Base-by-base conservation (phyloP, 2,113 vertebrate genomes). In the Apteryx owenii region DNA sequence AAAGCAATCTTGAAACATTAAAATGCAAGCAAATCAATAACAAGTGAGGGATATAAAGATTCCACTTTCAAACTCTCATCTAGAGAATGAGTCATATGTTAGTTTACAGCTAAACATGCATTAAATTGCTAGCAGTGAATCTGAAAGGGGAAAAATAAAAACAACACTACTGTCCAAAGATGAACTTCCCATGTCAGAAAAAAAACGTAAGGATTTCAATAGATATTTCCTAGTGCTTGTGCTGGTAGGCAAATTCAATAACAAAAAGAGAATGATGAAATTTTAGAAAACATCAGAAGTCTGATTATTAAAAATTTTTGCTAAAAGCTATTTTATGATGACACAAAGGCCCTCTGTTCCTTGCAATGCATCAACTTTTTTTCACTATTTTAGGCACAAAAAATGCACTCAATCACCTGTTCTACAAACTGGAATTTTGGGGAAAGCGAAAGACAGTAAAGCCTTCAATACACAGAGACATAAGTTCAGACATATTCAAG, bases 81-180 rank as follows among this genome's bases (percentile, higher is more conserved):
- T 82, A 89, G 51, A 86, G 77, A 91, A 81, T 81, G 82, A 97
- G 72, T 95, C 85, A 86, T 65, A 69, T 3, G 28, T 82, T 89
- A 79, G 31, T 68, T 95, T 96, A 75, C 54, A 91, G 75, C 68
- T 91, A 92, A 92, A 5, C 66, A 72, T 80, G 64, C 81, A 95
- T 95, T 85, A 85, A 92, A 92, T 78, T 68, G 73, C 64, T 72
- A 87, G 46, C 53, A 65, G 53, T 48, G 44, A 58, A 87, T 87
- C 42, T 79, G 73, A 89, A 92, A 85, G 71, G 44, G 73, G 87
- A 85, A 93, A 89, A 89, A 89, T n/a, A 69, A 92, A 95, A 85
- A 5, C 70, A 89, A 48, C 92, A 50, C 36, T 76, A 62, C 53
- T 19, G 26, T 62, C 75, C 75, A 92, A 82, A 93, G 73, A 95